Evolutionary conservation across 2,113 vertebrate genomes (phyloP).

Genomic region (Xiphophorus maculatus): DNA sequence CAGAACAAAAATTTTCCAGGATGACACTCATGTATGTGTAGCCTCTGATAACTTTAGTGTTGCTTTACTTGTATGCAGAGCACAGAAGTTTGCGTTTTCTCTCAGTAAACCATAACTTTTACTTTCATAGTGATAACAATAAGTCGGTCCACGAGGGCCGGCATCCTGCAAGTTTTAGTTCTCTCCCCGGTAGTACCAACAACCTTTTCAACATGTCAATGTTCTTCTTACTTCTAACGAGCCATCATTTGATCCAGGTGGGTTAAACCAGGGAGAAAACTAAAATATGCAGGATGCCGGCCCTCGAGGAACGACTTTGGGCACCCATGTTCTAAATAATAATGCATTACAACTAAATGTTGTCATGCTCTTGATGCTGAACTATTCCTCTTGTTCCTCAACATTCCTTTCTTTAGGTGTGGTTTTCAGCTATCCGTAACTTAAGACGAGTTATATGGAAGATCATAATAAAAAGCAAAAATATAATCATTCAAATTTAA

Average conservation of each 20-base stretch:
- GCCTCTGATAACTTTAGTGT: not conserved
- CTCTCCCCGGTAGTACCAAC: too few species aligned
- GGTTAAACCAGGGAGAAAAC: too few species aligned
- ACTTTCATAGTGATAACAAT: too few species aligned
- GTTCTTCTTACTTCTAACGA: too few species aligned
- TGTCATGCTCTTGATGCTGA: not conserved
- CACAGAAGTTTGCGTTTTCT: not conserved
- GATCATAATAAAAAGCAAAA: not conserved
- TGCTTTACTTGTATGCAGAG: constrained; percentile 10
- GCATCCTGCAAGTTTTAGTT: too few species aligned
- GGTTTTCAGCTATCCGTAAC: not conserved
- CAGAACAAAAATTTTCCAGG: too few species aligned
- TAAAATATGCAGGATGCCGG: too few species aligned
- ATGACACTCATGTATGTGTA: not conserved
- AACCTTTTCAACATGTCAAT: too few species aligned
- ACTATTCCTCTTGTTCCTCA: not conserved
- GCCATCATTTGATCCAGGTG: too few species aligned
- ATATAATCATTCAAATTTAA: not conserved
- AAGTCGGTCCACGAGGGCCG: too few species aligned
- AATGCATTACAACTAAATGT: not conserved
- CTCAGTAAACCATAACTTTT: not conserved
- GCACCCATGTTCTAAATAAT: too few species aligned
- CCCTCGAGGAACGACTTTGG: too few species aligned
- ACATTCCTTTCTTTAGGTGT: not conserved
- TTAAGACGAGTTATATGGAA: not conserved